phyloP scores from a whole-genome alignment of 2,113 vertebrate species.

The Nicator chloris region DNA sequence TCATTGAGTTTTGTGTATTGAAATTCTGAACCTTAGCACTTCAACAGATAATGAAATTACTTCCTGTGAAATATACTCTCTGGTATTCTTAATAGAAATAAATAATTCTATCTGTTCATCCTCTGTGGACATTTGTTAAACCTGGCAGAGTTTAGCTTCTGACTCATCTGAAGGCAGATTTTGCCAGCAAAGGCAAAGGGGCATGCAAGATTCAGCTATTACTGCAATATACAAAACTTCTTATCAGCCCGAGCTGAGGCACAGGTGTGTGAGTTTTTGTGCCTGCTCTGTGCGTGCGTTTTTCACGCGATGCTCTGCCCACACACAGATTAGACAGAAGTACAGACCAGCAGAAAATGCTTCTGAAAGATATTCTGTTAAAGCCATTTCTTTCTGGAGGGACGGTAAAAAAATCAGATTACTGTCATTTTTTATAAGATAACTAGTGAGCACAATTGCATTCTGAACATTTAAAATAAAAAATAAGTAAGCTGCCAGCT shows the following conservation, averaged over 20 bases:
- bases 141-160: not conserved
- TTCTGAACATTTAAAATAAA: not conserved
- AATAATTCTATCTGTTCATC: constrained; percentile 28
- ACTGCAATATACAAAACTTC: not conserved
- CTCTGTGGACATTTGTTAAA: constrained; percentile 27
- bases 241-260: not conserved
- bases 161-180: constrained; percentile 21
- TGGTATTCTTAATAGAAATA: constrained; percentile 44
- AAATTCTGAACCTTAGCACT: constrained; percentile 28
- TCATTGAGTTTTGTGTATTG: constrained; percentile 13
- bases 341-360: not conserved
- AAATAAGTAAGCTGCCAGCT: not conserved
- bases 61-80: constrained; percentile 31
- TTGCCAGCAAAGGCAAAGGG: constrained; percentile 2
- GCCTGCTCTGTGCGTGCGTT: not conserved
- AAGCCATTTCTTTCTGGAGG: not conserved
- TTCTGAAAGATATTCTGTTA: not conserved
- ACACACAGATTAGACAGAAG: not conserved
- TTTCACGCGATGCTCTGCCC: not conserved
- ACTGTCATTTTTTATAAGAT: not conserved
- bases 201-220: not conserved
- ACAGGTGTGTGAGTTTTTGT: not conserved
- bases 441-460: not conserved
- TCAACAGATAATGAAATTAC: constrained; percentile 36
- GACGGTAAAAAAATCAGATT: not conserved